Evolutionary conservation across 2,113 vertebrate species (phyloP).

Genomic region (Collichthys lucidus): DNA sequence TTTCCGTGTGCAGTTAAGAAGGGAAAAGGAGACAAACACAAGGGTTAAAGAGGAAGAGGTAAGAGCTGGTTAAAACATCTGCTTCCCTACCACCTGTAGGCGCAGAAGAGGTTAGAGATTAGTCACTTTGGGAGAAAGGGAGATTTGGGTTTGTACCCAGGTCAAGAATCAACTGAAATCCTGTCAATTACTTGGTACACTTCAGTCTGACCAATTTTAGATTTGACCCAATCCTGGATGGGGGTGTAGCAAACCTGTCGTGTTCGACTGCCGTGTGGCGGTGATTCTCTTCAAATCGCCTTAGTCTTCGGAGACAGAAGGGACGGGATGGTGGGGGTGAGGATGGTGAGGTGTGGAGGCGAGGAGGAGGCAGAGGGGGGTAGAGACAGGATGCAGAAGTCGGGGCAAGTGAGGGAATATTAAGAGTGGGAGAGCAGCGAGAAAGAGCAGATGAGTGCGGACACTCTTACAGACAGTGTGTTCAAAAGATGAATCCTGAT

Average conservation of each 20-base stretch:
- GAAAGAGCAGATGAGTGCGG: slow-evolving; percentile 54
- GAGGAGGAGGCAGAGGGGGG: slow-evolving; percentile 76
- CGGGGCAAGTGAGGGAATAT: slow-evolving; percentile 66
- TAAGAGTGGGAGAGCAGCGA: slow-evolving; percentile 45
- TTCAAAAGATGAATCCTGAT: slow-evolving; percentile 13
- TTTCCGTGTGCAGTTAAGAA: slow-evolving; percentile 20
- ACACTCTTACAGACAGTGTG: slow-evolving; percentile 15
- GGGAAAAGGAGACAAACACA: not conserved
- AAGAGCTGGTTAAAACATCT: not conserved
- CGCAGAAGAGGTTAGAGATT: slow-evolving; percentile 47
- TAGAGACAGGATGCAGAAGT: slow-evolving; percentile 12
- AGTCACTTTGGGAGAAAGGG: slow-evolving; percentile 25
- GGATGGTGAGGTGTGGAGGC: slow-evolving; percentile 80
- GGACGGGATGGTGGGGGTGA: slow-evolving; percentile 81
- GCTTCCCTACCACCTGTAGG: slow-evolving; percentile 51
- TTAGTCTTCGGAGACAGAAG: slow-evolving; percentile 90
- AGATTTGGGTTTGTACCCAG: slow-evolving; percentile 2
- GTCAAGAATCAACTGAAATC: slow-evolving; percentile 42
- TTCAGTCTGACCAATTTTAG: slow-evolving; percentile 20
- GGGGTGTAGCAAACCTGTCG: slow-evolving; percentile 90
- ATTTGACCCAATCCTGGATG: slow-evolving; percentile 54
- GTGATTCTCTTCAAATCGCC: slow-evolving; percentile 90
- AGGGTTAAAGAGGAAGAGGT: slow-evolving; percentile 30
- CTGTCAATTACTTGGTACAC: slow-evolving; percentile 23
- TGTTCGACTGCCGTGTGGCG: slow-evolving; percentile 87